Base-by-base conservation (phyloP, 2,888 invertebrate genomes). In the Noctua janthe region DNA sequence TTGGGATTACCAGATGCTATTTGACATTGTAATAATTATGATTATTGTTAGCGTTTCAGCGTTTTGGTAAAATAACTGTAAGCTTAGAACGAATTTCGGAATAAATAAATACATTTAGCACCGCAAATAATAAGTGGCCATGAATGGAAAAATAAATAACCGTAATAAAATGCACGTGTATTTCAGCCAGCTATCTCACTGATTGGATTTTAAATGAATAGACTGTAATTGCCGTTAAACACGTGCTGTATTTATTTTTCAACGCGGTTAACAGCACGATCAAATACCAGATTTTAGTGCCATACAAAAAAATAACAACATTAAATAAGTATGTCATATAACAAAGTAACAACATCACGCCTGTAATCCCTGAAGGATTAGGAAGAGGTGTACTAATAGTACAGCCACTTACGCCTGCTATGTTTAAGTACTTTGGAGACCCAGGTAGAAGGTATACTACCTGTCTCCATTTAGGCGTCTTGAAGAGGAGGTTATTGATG, bases 191-290 rank as follows among this genome's bases (percentile, higher is more conserved):
- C 23, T 72, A 70, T 72, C 39, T 43, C 47, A 47, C 29, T 84
- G 69, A 87, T 85, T 84, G 76, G 74, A 80, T 84, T 85, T 80
- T 77, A 62, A 87, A 80, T 70, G 64, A 71, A 75, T 71, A 59
- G 51, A 23, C 54, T 47, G 43, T 73, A 85, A 76, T 72, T 67
- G 39, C 47, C 39, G 39, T 49, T 74, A 83, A 84, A 76, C 84
- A 80, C 74, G 76, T 76, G 84, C 17, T 35, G 56, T 49, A 35
- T 69, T 73, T 66, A 64, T 70, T 73, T 86, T 70, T 76, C 56
- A 81, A 78, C 1, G 17, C 47, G 39, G 54, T 70, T 78, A 62
- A 62, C 23, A 39, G n/a, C n/a, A 70, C 15, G 39, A 83, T 51
- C 49, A 20, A 49, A 75, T 49, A 49, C 7, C n/a, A 66, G 47